Base-by-base conservation (phyloP, 2,797 vertebrate genomes). In the Holocentrus rufus region DNA sequence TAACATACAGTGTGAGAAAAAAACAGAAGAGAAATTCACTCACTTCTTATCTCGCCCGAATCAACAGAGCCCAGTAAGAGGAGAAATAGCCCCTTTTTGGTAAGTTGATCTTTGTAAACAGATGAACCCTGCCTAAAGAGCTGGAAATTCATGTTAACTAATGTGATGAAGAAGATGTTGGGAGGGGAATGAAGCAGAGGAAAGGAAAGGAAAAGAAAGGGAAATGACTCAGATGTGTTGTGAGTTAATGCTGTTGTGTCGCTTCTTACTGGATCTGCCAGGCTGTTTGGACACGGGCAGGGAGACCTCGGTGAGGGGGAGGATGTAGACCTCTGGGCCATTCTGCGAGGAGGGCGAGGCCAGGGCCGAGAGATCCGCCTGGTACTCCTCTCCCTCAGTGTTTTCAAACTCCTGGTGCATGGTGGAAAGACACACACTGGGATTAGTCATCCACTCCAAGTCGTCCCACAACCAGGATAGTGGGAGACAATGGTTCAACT, bases 211-310 rank as follows among this genome's bases (percentile, higher is more conserved):
- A 20, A 50, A 4, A n/a, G n/a, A 50, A n/a, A 20, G 22, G 4
- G 14, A 56, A 47, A 18, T 17, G 8, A 46, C 7, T 25, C 14
- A 11, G 30, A 72, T 7, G 10, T 20, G 61, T 62, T 42, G 5
- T 36, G 36, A 42, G n/a, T 31, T 49, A 54, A 22, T 47, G 11
- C 5, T 50, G 52, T 50, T 36, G 63, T 69, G 74, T 42, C 5
- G 42, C 25, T 65, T 83, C 94, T 95, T 96, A 99, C 98, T 97
- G 94, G 98, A 95, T 93, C 95, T 94, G 64, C 95, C 95, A 0
- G 97, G 96, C 92, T 98, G 97, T 91, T 96, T 96, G 92, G 98
- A 96, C 91, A 97, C 96, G 61, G 96, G 96, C 82, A 98, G 89
- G 23, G 97, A 97, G 81, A 99, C 95, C 91, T 98, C 96, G 0